Evolutionary conservation across 2,113 vertebrate species (phyloP).

Genomic region (Scytalopus superciliaris): DNA sequence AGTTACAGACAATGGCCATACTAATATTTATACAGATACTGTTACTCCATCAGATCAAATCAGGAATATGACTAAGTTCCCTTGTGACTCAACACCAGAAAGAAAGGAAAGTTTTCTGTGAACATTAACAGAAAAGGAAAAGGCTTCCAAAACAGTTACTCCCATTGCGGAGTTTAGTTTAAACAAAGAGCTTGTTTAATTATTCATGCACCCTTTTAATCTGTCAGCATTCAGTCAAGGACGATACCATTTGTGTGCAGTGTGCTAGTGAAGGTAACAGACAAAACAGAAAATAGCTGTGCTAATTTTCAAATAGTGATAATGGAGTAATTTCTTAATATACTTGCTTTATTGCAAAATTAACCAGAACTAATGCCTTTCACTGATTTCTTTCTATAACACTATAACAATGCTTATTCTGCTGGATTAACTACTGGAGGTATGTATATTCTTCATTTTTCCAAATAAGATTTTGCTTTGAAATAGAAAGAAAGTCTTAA

Average conservation of each 20-base stretch:
- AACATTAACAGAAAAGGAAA: neutral
- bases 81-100: neutral
- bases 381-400: conserved; percentile 68
- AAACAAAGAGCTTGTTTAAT: conserved; percentile 14
- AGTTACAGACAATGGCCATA: neutral
- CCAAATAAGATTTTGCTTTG: conserved; percentile 43
- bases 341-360: conserved; percentile 10
- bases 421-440: conserved; percentile 69
- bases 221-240: neutral
- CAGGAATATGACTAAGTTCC: neutral
- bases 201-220: neutral
- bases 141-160: neutral
- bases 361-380: conserved; percentile 67
- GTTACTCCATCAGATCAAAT: neutral
- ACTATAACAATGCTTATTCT: conserved; percentile 72
- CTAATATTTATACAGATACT: neutral
- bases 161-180: neutral
- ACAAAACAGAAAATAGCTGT: neutral
- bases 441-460: conserved; percentile 64
- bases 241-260: neutral
- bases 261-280: neutral
- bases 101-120: neutral
- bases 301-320: neutral
- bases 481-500: neutral
- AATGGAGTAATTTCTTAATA: conserved; percentile 10